Percentiles rank a stretch among this genome's conserved stretches.
These are phyloP conservation scores for Heliconius ethilla DNA, from an alignment of 2,888 invertebrate genomes.

Conservation along the genomic window DNA sequence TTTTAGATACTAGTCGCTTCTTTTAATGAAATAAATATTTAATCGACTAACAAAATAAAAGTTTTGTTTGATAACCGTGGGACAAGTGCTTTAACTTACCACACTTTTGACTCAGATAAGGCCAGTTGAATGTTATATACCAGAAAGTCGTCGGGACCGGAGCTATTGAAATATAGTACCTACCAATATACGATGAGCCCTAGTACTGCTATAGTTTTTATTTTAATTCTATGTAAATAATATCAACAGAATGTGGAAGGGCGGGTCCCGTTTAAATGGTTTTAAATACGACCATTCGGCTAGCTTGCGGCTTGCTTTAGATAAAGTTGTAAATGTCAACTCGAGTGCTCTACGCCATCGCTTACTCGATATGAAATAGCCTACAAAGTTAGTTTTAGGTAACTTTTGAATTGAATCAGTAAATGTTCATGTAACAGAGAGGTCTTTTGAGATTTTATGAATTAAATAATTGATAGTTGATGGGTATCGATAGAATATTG, in stretches of 20 bases:
- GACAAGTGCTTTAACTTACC: slow-evolving; percentile 60
- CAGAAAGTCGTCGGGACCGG: slow-evolving; percentile 71
- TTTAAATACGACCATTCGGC: slow-evolving; percentile 62
- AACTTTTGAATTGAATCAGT: slow-evolving; percentile 51
- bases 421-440: background rate
- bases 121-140: slow-evolving; percentile 68
- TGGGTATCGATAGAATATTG: background rate
- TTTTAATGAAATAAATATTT: background rate
- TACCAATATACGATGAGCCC: slow-evolving; percentile 61
- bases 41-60: background rate
- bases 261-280: slow-evolving; percentile 69
- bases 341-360: slow-evolving; percentile 72
- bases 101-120: slow-evolving; percentile 68
- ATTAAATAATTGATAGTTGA: background rate
- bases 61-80: slow-evolving; percentile 60
- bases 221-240: slow-evolving; percentile 41
- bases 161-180: slow-evolving; percentile 62
- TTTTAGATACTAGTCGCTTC: background rate
- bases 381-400: slow-evolving; percentile 61
- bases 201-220: slow-evolving; percentile 49
- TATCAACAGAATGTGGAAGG: slow-evolving; percentile 47
- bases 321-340: slow-evolving; percentile 81
- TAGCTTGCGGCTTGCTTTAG: slow-evolving; percentile 69
- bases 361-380: slow-evolving; percentile 53
- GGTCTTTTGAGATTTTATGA: background rate